These are phyloP conservation scores for Polymixis flavicincta DNA, from an alignment of 2,888 invertebrate species.

Conservation along the genomic window DNA sequence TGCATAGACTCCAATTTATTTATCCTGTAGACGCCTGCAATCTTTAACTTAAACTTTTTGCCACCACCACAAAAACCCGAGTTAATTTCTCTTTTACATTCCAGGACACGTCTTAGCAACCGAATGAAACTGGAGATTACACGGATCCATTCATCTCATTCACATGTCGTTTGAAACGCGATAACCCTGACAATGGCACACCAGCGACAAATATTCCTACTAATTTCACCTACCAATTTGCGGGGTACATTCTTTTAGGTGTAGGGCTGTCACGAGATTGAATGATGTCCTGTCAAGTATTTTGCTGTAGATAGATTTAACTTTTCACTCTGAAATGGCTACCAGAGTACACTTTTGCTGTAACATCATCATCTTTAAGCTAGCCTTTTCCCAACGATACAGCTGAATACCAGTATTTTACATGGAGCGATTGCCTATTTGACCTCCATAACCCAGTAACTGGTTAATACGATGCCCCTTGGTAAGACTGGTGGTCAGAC, in stretches of 20 bases:
- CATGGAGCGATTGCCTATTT: too few species aligned
- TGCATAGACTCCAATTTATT: neutral
- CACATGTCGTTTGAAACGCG: constrained; percentile 73
- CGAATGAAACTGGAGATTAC: constrained; percentile 61
- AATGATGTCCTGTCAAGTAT: neutral
- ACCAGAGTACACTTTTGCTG: neutral
- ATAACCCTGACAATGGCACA: constrained; percentile 72
- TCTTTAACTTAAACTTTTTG: neutral
- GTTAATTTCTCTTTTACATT: constrained; percentile 59
- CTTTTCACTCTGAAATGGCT: neutral
- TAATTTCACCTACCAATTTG: constrained; percentile 86
- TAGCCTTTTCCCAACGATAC: too few species aligned
- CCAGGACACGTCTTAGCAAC: constrained; percentile 46
- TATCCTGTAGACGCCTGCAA: neutral
- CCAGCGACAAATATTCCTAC: constrained; percentile 78
- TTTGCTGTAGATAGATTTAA: neutral
- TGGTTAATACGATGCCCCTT: too few species aligned
- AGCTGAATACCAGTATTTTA: too few species aligned
- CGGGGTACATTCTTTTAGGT: constrained; percentile 75
- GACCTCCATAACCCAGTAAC: too few species aligned
- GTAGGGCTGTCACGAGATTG: constrained; percentile 55
- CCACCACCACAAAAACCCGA: constrained; percentile 22
- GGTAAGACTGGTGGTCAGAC: too few species aligned
- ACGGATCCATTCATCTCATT: constrained; percentile 57
- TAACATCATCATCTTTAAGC: too few species aligned